phyloP scores from a whole-genome alignment of 1,140 invertebrate species.

The Drosophila suzukii region DNA sequence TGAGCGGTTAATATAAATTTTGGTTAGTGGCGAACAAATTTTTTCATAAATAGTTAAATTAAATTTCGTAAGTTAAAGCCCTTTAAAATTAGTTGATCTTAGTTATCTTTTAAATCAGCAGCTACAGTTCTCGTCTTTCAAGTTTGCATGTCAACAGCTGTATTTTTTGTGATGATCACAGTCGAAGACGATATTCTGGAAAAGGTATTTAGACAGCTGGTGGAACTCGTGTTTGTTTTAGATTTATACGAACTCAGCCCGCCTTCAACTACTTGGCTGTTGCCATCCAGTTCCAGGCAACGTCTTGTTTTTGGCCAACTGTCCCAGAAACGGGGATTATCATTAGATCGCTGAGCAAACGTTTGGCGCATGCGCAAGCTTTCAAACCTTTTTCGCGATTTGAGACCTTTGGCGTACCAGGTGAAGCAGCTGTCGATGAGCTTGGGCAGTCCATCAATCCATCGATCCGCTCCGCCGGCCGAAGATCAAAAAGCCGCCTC shows the following conservation, averaged over 20 bases:
- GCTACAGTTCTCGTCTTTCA: neutral
- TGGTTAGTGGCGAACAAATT: too few relatives aligned
- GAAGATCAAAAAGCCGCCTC: constrained; percentile 74
- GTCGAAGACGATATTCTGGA: neutral
- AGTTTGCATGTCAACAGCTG: neutral
- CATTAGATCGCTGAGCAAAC: constrained; percentile 51
- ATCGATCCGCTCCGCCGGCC: constrained; percentile 52
- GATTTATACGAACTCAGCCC: neutral
- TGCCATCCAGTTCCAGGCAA: constrained; percentile 37
- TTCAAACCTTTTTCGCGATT: constrained; percentile 81
- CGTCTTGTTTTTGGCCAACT: constrained; percentile 30
- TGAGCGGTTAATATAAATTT: too few relatives aligned
- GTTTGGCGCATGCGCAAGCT: constrained; percentile 77
- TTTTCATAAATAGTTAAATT: too few relatives aligned
- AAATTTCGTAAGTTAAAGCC: too few relatives aligned
- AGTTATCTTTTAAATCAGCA: neutral
- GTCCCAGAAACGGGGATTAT: constrained; percentile 35
- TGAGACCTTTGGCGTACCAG: constrained; percentile 50
- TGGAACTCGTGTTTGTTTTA: neutral
- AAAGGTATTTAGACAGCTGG: constrained; percentile 3
- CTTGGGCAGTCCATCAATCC: constrained; percentile 43
- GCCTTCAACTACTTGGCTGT: constrained; percentile 17
- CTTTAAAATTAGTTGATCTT: too few relatives aligned
- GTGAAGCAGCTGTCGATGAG: constrained; percentile 65
- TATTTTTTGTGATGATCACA: neutral